A percentile compares a stretch with the other conserved stretches of the same genome.
Conservation (phyloP, 2,797 vertebrate genomes). For the Alosa sapidissima region DNA sequence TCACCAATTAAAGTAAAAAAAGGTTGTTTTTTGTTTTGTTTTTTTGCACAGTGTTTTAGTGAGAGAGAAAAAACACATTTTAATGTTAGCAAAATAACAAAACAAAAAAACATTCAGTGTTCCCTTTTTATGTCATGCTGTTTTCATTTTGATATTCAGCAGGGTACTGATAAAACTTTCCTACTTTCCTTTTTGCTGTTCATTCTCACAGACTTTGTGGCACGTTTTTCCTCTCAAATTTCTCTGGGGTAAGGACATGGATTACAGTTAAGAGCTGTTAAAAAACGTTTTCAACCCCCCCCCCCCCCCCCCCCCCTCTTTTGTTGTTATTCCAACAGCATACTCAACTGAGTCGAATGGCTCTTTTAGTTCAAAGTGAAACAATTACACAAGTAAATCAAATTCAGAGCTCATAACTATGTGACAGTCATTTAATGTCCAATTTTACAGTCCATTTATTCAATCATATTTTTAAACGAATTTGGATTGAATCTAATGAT, state of each 20-base stretch:
- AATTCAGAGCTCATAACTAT: not conserved
- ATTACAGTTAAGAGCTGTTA: not conserved
- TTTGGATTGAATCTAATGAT: constrained; percentile 1
- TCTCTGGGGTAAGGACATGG: not conserved
- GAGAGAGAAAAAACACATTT: too few species aligned
- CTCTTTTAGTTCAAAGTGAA: not conserved
- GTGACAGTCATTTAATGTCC: constrained; percentile 5
- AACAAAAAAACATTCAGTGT: not conserved
- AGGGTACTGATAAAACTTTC: not conserved
- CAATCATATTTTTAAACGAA: not conserved
- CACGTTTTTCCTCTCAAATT: not conserved
- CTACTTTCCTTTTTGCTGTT: too few species aligned
- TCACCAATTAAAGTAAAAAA: not conserved
- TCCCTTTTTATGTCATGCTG: not conserved
- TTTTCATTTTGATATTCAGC: not conserved
- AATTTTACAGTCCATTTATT: not conserved
- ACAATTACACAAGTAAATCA: not conserved
- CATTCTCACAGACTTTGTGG: not conserved
- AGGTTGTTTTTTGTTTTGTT: not conserved
- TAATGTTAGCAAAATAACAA: too few species aligned
- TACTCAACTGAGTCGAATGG: not conserved
- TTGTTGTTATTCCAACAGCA: not conserved
- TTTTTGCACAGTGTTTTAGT: not conserved
- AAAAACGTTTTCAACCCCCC: not conserved
- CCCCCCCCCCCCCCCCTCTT: too few species aligned